These are phyloP conservation scores for Acanthis flammea DNA, from an alignment of 2,797 vertebrate species.

Conservation along the genomic window DNA sequence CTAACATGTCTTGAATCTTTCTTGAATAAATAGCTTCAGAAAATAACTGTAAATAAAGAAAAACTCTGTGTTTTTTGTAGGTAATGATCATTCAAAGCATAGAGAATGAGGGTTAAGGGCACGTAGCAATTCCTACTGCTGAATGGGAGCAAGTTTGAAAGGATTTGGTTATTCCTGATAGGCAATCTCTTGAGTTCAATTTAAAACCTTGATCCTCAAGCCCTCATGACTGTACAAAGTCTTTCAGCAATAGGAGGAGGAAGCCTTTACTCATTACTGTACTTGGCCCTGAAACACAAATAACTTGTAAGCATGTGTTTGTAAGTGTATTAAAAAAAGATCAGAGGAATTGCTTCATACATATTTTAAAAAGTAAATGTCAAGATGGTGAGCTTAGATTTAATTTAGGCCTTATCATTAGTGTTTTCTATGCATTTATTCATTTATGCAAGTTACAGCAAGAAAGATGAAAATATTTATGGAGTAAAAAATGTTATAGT, in stretches of 20 bases:
- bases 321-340: neutral
- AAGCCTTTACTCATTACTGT: neutral
- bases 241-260: neutral
- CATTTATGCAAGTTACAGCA: conserved; percentile 44
- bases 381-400: conserved; percentile 30
- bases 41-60: neutral
- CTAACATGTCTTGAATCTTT: neutral
- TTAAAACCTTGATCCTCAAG: neutral
- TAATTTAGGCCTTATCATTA: conserved; percentile 35
- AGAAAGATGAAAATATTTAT: conserved; percentile 42
- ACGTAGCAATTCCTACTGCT: neutral
- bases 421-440: conserved; percentile 50
- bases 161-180: neutral
- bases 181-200: neutral
- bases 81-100: neutral
- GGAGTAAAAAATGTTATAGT: neutral
- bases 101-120: neutral
- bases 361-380: conserved; percentile 44
- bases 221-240: neutral
- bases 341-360: conserved; percentile 40
- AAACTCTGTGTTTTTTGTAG: neutral
- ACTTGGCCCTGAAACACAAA: conserved; percentile 3
- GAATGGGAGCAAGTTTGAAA: neutral
- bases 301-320: neutral
- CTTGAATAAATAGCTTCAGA: neutral